These are phyloP conservation scores for Acronicta psi DNA, from an alignment of 2,888 invertebrate species.

Conservation along the genomic window DNA sequence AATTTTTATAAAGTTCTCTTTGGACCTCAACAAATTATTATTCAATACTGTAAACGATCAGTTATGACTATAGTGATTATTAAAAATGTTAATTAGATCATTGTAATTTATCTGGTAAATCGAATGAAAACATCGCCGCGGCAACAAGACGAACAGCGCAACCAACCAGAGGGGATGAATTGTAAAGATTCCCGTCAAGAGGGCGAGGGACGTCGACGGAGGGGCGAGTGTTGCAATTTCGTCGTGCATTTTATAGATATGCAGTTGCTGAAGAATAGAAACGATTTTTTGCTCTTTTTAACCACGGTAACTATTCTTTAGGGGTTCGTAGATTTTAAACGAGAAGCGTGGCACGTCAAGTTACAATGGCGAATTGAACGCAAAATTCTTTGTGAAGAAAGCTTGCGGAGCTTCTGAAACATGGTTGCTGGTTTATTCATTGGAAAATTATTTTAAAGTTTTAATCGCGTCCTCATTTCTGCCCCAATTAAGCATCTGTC, in stretches of 20 bases:
- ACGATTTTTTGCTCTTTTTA: constrained; percentile 63
- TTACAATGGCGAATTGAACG: constrained; percentile 44
- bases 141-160: constrained; percentile 59
- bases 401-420: constrained; percentile 41
- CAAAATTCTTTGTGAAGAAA: constrained; percentile 23
- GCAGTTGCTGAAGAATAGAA: constrained; percentile 62
- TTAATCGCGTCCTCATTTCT: constrained; percentile 71
- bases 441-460: constrained; percentile 64
- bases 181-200: constrained; percentile 69
- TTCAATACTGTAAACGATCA: constrained; percentile 7
- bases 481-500: constrained; percentile 80
- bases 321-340: constrained; percentile 39
- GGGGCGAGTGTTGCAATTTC: constrained; percentile 73
- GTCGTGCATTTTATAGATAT: constrained; percentile 72
- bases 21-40: neutral
- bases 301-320: constrained; percentile 59
- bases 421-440: constrained; percentile 44
- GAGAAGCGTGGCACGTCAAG: constrained; percentile 31
- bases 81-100: constrained; percentile 63
- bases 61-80: constrained; percentile 37
- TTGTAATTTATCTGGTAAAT: constrained; percentile 65
- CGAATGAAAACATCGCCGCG: constrained; percentile 71
- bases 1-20: constrained; percentile 20
- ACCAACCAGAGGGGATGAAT: constrained; percentile 68
- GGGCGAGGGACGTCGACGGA: constrained; percentile 62